Base-by-base conservation (phyloP, 1,140 invertebrate genomes). In the Drosophila kurseongensis region DNA sequence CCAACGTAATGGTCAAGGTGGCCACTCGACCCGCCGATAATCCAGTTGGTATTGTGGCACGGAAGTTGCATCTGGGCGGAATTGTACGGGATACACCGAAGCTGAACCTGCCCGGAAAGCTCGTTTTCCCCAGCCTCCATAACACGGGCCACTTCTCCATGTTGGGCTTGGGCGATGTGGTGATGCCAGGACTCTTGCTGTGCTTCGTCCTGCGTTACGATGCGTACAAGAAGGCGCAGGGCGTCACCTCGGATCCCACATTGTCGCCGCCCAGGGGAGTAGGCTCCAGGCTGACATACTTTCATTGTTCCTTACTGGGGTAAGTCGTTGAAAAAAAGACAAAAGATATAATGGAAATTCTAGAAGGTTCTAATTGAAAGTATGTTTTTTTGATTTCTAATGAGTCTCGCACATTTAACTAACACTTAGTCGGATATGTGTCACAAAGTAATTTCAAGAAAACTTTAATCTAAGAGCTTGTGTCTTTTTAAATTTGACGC, bases 301-400 rank as follows among this genome's bases (percentile, higher is more conserved):
- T 99, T 95, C 98, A 99, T 94, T 99, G 98, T 94, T 99, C 98
- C 80, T 95, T 99, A 85, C 96, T 99, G 91, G 98, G 98, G 92
- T 92, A 32, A 84, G 83, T 78, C 1, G 1, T 42, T 7, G 1
- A 36, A 6, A 14, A 2, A 51, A 9, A 27, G n/a, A n/a, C n/a
- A n/a, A n/a, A n/a, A n/a, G n/a, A n/a, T n/a, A n/a, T 18, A 12
- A 29, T 29, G 18, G 16, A 23, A 23, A 12, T 23, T 45, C 41
- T n/a, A n/a, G 44, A 13, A 45, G 44, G 18, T 12, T 44, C 0
- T 9, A 7, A 44, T 8, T 10, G 2, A 44, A 9, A 38, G 36
- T 4, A 38, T 10, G 10, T 4, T 38, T 38, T 10, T 10, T 4
- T 12, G 10, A 12, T 10, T 38, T 9, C 36, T 38, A 38, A 38